Conservation (phyloP, 2,888 invertebrate genomes). For the Polyommatus icarus region DNA sequence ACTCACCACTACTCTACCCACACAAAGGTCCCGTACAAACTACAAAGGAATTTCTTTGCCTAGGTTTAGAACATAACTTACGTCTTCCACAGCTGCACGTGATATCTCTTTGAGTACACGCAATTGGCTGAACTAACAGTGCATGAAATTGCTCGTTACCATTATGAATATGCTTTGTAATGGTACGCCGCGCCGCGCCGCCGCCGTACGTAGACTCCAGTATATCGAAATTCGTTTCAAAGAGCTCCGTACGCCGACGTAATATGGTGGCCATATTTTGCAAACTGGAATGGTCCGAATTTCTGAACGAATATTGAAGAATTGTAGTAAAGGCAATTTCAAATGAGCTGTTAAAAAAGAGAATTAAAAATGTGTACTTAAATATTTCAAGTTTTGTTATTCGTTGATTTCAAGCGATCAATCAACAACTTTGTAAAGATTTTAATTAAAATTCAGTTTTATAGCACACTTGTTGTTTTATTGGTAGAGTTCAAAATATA, state of each 20-base stretch:
- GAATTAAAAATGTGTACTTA: not conserved
- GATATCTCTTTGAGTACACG: not conserved
- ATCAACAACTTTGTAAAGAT: no score
- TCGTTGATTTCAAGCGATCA: no score
- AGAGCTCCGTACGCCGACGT: not conserved
- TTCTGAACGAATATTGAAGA: not conserved
- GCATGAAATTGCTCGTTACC: conserved; percentile 20
- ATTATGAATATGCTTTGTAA: conserved; percentile 20
- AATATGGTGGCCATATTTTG: not conserved
- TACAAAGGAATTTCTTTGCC: no score
- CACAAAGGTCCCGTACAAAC: no score
- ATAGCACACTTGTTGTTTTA: no score
- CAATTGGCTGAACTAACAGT: conserved; percentile 8
- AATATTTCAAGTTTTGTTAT: no score
- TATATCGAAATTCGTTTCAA: conserved; percentile 3
- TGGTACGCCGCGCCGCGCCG: no score
- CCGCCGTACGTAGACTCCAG: not conserved
- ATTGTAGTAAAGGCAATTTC: not conserved
- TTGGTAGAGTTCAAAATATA: not conserved
- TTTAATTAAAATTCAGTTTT: not conserved
- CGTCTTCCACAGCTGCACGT: not conserved
- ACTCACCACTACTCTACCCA: no score
- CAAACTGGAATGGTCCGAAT: not conserved
- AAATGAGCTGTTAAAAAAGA: not conserved
- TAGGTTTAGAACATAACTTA: no score